Conservation (phyloP, 2,797 vertebrate genomes). For the Lophius americanus region DNA sequence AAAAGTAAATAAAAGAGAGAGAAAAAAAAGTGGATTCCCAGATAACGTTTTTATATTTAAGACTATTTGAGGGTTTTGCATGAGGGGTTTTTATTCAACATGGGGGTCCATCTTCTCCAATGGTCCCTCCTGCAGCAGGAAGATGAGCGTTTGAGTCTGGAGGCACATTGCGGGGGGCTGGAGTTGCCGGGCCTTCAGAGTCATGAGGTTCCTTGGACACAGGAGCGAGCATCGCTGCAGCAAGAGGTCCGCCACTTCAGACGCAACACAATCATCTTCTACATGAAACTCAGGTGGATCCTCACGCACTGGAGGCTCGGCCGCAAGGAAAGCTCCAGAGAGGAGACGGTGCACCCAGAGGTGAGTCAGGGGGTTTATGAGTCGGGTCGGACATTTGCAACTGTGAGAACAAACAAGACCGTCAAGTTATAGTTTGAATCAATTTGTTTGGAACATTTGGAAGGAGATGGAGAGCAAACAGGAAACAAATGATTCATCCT, state of each 20-base stretch:
- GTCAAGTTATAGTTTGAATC: background rate
- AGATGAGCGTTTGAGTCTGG: slow-evolving; percentile 83
- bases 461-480: background rate
- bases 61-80: no score
- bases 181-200: slow-evolving; percentile 91
- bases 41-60: no score
- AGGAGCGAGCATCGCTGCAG: slow-evolving; percentile 88
- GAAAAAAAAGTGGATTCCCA: no score
- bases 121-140: slow-evolving; percentile 68
- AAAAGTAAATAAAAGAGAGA: no score
- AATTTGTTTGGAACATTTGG: background rate
- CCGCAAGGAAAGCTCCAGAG: slow-evolving; percentile 77
- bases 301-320: slow-evolving; percentile 92
- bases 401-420: background rate
- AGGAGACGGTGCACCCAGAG: slow-evolving; percentile 80
- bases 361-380: slow-evolving; percentile 67
- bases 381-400: background rate
- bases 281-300: slow-evolving; percentile 93
- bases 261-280: slow-evolving; percentile 92
- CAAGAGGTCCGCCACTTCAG: slow-evolving; percentile 91
- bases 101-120: no score
- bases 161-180: slow-evolving; percentile 84
- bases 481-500: background rate
- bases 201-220: slow-evolving; percentile 88
- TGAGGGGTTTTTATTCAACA: no score